Conservation (phyloP, 2,113 vertebrate genomes). For the Halcyon malimbica region DNA sequence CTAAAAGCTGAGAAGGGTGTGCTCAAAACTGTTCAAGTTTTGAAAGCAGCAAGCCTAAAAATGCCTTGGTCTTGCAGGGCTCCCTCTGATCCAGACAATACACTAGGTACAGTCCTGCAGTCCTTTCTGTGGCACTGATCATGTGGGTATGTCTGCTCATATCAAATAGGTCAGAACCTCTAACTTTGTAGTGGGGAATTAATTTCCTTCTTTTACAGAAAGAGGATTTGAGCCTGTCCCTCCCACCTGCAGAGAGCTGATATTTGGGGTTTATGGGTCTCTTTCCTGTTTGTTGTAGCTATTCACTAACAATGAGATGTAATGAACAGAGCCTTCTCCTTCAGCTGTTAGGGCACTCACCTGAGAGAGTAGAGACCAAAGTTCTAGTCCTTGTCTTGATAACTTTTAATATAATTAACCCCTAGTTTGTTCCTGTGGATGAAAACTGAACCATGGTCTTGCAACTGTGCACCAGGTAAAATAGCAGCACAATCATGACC, state of each 20-base stretch:
- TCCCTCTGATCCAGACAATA: neutral
- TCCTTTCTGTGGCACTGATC: neutral
- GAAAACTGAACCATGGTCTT: neutral
- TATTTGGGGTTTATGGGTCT: neutral
- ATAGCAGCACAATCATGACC: neutral
- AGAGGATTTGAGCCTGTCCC: neutral
- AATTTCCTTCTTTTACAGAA: neutral
- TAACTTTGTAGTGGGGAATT: neutral
- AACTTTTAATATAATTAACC: neutral
- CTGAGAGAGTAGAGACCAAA: neutral
- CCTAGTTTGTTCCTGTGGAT: neutral
- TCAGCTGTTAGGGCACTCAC: neutral
- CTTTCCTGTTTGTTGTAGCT: neutral
- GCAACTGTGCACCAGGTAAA: neutral
- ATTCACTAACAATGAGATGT: rapidly evolving
- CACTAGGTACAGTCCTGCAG: neutral
- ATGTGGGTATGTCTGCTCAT: neutral
- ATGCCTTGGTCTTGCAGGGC: rapidly evolving
- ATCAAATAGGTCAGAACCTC: neutral
- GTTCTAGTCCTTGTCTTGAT: neutral
- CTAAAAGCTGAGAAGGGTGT: neutral
- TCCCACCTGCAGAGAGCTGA: neutral
- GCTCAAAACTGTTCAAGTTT: neutral
- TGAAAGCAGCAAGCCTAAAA: neutral
- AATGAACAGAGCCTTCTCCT: neutral